phyloP scores from a whole-genome alignment of 2,113 vertebrate species.

The Lonchura striata region DNA sequence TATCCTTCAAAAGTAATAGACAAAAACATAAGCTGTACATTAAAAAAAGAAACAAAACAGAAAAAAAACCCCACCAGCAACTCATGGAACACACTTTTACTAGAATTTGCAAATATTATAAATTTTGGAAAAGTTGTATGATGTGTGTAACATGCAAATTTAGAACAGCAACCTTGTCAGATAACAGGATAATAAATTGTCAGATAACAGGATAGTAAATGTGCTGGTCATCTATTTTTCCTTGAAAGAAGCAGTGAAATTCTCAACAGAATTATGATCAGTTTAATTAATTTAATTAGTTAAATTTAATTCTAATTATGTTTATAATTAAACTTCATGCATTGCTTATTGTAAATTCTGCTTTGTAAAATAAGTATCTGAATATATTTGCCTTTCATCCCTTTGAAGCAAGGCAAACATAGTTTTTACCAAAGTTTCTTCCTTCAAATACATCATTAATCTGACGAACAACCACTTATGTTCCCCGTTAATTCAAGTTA shows the following conservation, averaged over 20 bases:
- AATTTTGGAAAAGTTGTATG: not conserved
- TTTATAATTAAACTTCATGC: not conserved
- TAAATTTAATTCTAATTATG: not conserved
- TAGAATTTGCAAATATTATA: not conserved
- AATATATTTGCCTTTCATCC: not conserved
- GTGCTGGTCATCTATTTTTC: not conserved
- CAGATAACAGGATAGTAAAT: too few relatives aligned
- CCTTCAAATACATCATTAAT: not conserved
- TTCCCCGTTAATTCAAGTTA: not conserved
- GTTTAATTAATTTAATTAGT: not conserved
- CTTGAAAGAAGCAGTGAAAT: not conserved
- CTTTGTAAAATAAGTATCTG: not conserved
- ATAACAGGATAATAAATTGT: not conserved
- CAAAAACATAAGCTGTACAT: not conserved
- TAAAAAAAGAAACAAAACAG: not conserved
- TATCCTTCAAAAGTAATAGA: not conserved
- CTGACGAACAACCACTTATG: not conserved
- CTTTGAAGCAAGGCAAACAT: not conserved
- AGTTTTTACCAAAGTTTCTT: not conserved
- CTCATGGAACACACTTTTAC: not conserved
- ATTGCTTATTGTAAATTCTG: not conserved
- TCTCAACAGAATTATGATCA: not conserved
- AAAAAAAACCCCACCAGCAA: rapidly evolving
- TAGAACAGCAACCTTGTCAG: not conserved
- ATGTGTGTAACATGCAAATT: not conserved